phyloP scores from a whole-genome alignment of 92 coral and sea anemone genomes.

The Zoanthus gigantus region DNA sequence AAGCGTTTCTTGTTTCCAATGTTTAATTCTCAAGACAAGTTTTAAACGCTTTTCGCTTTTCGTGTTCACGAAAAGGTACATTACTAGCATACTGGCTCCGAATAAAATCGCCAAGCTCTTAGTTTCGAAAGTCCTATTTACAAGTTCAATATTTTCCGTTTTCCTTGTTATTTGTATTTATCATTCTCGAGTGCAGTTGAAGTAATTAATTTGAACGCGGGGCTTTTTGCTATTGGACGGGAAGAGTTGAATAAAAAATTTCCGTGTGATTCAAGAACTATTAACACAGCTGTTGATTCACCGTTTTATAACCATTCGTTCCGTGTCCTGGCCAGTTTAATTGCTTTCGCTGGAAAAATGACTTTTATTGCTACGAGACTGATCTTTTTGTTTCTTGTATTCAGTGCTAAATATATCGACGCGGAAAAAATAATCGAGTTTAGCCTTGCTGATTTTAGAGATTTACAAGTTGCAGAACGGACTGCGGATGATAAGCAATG shows the following conservation, averaged over 20 bases:
- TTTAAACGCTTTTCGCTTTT: no score
- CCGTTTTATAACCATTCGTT: not conserved
- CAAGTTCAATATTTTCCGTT: no score
- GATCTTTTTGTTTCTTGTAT: not conserved
- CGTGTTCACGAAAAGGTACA: no score
- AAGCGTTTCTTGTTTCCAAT: no score
- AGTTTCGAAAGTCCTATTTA: no score
- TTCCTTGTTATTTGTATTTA: no score
- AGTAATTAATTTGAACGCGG: constrained; percentile 19
- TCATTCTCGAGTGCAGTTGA: no score
- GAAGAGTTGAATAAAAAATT: not conserved
- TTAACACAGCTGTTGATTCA: constrained; percentile 33
- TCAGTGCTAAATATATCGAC: not conserved
- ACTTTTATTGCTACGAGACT: not conserved
- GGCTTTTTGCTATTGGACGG: constrained; percentile 34
- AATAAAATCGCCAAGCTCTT: no score
- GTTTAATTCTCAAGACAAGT: no score
- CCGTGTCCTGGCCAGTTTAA: not conserved
- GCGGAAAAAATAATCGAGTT: not conserved
- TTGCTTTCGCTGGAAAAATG: not conserved
- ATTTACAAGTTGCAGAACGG: not conserved
- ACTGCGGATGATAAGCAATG: not conserved
- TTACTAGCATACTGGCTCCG: no score
- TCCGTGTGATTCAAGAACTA: constrained; percentile 36
- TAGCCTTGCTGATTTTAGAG: not conserved